Evolutionary conservation across 2,888 invertebrate species (phyloP).

Genomic region (Pheosia tremula): DNA sequence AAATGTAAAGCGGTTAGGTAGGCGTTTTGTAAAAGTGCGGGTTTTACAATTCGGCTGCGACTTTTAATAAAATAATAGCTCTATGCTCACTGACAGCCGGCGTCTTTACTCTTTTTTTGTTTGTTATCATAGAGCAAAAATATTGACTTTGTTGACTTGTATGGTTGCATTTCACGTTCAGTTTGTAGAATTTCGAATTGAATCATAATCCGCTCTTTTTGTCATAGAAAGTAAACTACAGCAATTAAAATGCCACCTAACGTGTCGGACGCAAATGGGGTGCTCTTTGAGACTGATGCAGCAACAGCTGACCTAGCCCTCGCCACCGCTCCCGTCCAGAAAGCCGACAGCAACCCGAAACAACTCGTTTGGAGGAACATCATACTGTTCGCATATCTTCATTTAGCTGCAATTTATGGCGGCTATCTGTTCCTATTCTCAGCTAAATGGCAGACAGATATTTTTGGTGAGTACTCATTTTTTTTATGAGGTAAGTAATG

Average conservation of each 20-base stretch:
- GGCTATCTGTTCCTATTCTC: slow-evolving; percentile 89
- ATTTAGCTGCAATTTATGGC: slow-evolving; percentile 90
- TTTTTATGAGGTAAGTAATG: too few species aligned
- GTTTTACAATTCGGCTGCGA: too few species aligned
- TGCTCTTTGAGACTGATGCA: slow-evolving; percentile 77
- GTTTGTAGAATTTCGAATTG: too few species aligned
- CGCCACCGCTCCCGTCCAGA: slow-evolving; percentile 61
- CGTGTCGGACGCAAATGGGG: slow-evolving; percentile 70
- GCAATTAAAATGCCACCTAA: slow-evolving; percentile 72
- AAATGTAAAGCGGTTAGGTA: too few species aligned
- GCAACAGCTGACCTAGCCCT: slow-evolving; percentile 76
- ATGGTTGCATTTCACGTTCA: too few species aligned
- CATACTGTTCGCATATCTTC: slow-evolving; percentile 90
- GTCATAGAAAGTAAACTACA: slow-evolving; percentile 17
- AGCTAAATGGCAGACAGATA: slow-evolving; percentile 88
- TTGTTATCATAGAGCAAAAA: too few species aligned
- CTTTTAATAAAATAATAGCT: too few species aligned
- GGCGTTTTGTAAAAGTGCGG: too few species aligned
- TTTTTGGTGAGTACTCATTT: slow-evolving; percentile 86
- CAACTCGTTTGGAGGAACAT: slow-evolving; percentile 94
- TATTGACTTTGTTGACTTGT: too few species aligned
- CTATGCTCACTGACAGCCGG: too few species aligned
- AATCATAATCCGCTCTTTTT: slow-evolving; percentile 21
- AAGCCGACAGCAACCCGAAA: slow-evolving; percentile 83
- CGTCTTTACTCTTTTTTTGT: too few species aligned